These are phyloP conservation scores for Hypotaenidia philippensis DNA, from an alignment of 2,797 vertebrate species.

Conservation along the genomic window DNA sequence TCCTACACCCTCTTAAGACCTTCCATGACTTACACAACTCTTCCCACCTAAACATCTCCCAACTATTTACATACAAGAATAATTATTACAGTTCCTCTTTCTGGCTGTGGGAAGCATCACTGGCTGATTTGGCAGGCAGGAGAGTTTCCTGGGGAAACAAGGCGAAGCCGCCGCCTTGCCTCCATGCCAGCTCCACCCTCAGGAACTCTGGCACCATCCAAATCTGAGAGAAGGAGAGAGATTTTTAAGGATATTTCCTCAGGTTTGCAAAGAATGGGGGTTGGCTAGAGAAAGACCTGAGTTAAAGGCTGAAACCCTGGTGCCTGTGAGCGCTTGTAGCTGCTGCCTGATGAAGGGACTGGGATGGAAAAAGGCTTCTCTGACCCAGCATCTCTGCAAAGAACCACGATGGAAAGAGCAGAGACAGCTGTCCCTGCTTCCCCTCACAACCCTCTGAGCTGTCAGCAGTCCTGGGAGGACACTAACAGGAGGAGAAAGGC, in stretches of 20 bases:
- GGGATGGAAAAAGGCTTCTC: background rate
- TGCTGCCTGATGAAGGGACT: background rate
- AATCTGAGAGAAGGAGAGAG: background rate
- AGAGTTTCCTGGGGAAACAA: conserved; percentile 3
- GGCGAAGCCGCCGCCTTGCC: background rate
- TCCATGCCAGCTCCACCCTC: conserved; percentile 29
- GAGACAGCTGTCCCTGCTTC: background rate
- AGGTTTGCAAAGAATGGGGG: background rate
- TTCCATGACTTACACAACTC: background rate
- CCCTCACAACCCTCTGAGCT: background rate
- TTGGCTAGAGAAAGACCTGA: background rate
- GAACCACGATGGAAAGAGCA: background rate
- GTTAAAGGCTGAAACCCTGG: background rate
- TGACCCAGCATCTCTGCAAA: background rate
- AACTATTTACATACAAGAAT: background rate
- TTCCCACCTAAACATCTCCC: background rate
- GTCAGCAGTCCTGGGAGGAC: background rate
- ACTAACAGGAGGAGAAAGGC: background rate
- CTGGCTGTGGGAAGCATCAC: background rate
- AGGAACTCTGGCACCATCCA: background rate
- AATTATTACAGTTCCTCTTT: background rate
- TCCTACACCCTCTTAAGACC: background rate
- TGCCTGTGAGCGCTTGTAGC: background rate
- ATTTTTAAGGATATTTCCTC: conserved; percentile 31
- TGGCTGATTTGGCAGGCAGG: conserved; percentile 23